Conservation (phyloP, 2,113 vertebrate species). For the Megaceryle torquata region DNA sequence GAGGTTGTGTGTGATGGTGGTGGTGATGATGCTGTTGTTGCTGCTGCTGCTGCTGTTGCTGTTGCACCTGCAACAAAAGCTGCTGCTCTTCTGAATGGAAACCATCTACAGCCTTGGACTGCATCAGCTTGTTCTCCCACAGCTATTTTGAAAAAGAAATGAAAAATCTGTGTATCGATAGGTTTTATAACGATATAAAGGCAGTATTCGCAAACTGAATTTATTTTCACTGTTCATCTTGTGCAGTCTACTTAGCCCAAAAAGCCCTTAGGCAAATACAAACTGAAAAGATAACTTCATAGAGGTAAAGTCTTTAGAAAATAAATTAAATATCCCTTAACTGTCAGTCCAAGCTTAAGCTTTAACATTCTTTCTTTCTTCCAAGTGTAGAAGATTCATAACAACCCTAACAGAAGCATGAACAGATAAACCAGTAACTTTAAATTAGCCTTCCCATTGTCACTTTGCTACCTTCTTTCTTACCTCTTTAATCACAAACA, state of each 20-base stretch:
- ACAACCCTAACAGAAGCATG: background rate
- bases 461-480: background rate
- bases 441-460: background rate
- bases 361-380: background rate
- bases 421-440: background rate
- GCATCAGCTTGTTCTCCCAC: conserved; percentile 97
- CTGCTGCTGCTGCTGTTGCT: conserved; percentile 81
- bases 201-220: background rate
- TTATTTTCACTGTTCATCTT: background rate
- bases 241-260: background rate
- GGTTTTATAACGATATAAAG: background rate
- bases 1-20: conserved; percentile 75
- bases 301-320: background rate
- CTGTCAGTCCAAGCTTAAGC: background rate
- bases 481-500: background rate
- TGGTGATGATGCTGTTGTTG: conserved; percentile 81
- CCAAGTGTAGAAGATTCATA: background rate
- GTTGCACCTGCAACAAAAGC: conserved; percentile 86
- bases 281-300: background rate
- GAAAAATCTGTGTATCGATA: background rate
- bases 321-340: background rate
- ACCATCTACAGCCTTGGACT: conserved; percentile 97
- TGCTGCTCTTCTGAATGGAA: conserved; percentile 96
- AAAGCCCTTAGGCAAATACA: background rate
- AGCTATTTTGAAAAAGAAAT: conserved; percentile 76